These are phyloP conservation scores for Drosophila pachea DNA, from an alignment of 1,140 invertebrate genomes.

Conservation along the genomic window DNA sequence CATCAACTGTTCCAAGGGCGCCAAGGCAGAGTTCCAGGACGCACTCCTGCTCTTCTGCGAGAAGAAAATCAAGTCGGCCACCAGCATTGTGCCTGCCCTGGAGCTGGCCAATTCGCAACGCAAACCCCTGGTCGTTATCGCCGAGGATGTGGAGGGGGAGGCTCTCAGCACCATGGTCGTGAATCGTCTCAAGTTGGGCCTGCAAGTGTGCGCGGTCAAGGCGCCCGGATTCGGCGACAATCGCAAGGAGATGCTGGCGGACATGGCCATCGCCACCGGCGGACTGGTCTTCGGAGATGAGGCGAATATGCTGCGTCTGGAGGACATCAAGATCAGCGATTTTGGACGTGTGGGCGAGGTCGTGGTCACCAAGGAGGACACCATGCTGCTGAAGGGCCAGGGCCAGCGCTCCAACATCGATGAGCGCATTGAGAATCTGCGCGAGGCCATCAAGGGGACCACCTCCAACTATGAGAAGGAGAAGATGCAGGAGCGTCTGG, in stretches of 20 bases:
- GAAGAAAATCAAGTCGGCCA: slow-evolving; percentile 98
- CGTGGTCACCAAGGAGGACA: slow-evolving; percentile 98
- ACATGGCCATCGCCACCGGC: slow-evolving; percentile 98
- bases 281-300: slow-evolving; percentile 99
- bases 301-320: slow-evolving; percentile 95
- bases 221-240: slow-evolving; percentile 99
- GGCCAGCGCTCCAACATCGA: slow-evolving; percentile 93
- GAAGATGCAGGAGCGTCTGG: slow-evolving; percentile 97
- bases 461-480: slow-evolving; percentile 99
- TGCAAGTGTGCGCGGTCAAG: slow-evolving; percentile 98
- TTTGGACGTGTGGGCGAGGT: slow-evolving; percentile 97
- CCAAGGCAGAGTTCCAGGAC: slow-evolving; percentile 99
- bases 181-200: slow-evolving; percentile 97
- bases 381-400: slow-evolving; percentile 91
- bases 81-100: slow-evolving; percentile 97
- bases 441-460: slow-evolving; percentile 95
- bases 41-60: slow-evolving; percentile 95
- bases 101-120: slow-evolving; percentile 96
- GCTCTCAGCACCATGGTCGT: slow-evolving; percentile 98
- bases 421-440: slow-evolving; percentile 91
- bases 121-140: slow-evolving; percentile 97
- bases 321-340: slow-evolving; percentile 93
- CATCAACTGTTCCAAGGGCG: slow-evolving; percentile 97
- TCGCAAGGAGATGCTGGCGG: slow-evolving; percentile 95
- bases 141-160: slow-evolving; percentile 99